A percentile compares a stretch with the other conserved stretches of the same genome.
Conservation (phyloP, 2,113 vertebrate genomes). For the Lathamus discolor region DNA sequence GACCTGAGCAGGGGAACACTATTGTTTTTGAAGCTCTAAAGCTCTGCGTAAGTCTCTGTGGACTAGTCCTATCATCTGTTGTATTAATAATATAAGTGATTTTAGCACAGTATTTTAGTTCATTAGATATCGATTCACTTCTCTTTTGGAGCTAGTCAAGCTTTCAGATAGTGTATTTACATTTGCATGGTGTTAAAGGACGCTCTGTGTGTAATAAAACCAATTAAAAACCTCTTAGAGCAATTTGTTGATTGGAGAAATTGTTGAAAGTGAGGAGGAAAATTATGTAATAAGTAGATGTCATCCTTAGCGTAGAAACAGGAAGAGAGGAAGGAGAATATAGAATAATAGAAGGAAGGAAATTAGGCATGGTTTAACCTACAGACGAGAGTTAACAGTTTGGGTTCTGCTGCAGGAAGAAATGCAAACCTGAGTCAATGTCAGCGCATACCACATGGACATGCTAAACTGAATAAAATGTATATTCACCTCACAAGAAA, state of each 20-base stretch:
- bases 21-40: not conserved
- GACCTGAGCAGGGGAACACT: not conserved
- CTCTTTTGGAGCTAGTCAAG: not conserved
- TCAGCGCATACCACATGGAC: not conserved
- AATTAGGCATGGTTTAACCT: not conserved
- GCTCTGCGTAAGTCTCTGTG: not conserved
- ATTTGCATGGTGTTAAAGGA: not conserved
- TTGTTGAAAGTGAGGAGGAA: not conserved
- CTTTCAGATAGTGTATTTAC: not conserved
- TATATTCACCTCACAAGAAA: not conserved
- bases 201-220: not conserved
- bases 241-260: not conserved
- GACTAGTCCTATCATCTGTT: not conserved
- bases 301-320: constrained; percentile 22
- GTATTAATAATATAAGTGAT: not conserved
- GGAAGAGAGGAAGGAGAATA: constrained; percentile 36
- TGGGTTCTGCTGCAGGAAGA: constrained; percentile 2
- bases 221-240: not conserved
- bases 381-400: constrained; percentile 2
- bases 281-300: not conserved
- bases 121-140: not conserved
- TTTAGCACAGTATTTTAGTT: not conserved
- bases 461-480: not conserved
- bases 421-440: not conserved
- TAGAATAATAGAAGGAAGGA: constrained; percentile 52